phyloP scores from a whole-genome alignment of 2,797 vertebrate genomes.

The Manis pentadactyla region DNA sequence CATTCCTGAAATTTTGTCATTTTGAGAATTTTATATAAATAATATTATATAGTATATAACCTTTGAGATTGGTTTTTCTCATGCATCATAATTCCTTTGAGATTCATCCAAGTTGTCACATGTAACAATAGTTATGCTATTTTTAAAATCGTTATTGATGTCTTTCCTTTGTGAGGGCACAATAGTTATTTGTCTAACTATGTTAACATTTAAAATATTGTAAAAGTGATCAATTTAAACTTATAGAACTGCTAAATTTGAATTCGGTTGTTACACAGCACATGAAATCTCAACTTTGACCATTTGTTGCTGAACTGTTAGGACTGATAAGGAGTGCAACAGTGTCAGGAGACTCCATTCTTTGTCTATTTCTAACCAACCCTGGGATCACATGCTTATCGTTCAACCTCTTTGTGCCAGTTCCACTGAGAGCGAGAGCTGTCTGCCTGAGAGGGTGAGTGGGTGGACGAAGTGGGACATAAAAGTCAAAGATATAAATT shows the following conservation, averaged over 20 bases:
- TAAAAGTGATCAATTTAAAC: not conserved
- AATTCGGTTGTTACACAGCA: not conserved
- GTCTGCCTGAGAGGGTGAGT: not conserved
- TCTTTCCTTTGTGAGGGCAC: not conserved
- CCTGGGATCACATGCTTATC: not conserved
- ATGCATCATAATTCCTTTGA: not conserved
- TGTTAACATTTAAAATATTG: not conserved
- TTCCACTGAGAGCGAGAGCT: not conserved
- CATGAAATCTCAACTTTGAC: not conserved
- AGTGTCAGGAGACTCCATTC: not conserved
- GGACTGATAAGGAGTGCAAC: not conserved
- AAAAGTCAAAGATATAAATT: not conserved
- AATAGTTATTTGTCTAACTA: not conserved
- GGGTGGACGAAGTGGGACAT: not conserved
- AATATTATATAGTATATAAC: not conserved
- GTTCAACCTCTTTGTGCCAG: not conserved
- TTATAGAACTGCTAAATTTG: not conserved
- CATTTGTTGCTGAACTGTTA: constrained; percentile 1
- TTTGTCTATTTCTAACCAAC: not conserved
- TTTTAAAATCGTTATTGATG: not conserved
- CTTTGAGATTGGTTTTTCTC: not conserved
- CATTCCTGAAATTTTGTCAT: not conserved
- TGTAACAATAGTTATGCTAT: not conserved
- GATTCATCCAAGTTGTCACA: not conserved
- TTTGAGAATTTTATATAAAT: not conserved